These are phyloP conservation scores for Motacilla alba DNA, from an alignment of 2,113 vertebrate species.

Conservation along the genomic window DNA sequence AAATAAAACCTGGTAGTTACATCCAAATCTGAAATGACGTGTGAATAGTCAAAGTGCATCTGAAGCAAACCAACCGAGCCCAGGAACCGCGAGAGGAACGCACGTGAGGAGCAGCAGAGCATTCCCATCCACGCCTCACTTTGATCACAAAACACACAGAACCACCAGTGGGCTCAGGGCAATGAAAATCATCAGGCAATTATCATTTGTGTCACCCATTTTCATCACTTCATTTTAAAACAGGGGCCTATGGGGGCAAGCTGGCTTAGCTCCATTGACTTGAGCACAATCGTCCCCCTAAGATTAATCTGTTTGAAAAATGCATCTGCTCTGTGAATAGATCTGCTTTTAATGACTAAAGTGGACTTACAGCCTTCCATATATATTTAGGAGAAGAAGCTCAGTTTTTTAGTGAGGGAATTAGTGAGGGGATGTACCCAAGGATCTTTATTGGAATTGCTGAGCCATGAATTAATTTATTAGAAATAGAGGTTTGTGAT, in stretches of 20 bases:
- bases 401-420: not conserved
- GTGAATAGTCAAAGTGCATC: not conserved
- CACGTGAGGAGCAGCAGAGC: not conserved
- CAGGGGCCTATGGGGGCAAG: not conserved
- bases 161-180: not conserved
- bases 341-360: not conserved
- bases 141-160: not conserved
- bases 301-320: not conserved
- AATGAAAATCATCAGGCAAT: slow-evolving; percentile 23
- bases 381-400: not conserved
- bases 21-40: not conserved
- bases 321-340: not conserved
- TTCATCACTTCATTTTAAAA: slow-evolving; percentile 21
- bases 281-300: not conserved
- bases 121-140: not conserved
- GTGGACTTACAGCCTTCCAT: not conserved
- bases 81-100: not conserved
- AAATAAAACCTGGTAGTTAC: not conserved
- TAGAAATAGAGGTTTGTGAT: not conserved
- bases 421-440: not conserved
- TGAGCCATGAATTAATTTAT: not conserved
- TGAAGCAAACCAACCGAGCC: not conserved
- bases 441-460: not conserved
- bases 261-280: not conserved
- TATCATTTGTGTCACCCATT: not conserved